Evolutionary conservation across 1,140 invertebrate genomes (phyloP).

Genomic region (Campoletis sonorensis): DNA sequence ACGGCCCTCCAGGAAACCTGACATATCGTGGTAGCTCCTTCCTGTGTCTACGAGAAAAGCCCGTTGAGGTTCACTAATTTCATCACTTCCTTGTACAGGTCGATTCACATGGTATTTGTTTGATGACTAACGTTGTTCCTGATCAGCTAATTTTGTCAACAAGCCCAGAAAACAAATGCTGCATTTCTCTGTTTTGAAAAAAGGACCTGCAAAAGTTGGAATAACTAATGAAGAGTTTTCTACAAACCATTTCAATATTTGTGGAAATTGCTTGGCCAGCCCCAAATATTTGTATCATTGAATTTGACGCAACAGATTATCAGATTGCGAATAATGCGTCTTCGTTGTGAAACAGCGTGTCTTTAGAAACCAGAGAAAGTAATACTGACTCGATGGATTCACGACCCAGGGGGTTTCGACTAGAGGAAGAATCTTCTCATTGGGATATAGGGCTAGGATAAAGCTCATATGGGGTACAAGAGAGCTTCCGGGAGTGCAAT

Average conservation of each 20-base stretch:
- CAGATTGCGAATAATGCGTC: neutral
- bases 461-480: constrained; percentile 24
- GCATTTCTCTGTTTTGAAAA: no score
- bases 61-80: constrained; percentile 26
- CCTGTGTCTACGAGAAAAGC: neutral
- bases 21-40: constrained; percentile 16
- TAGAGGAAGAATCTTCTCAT: constrained; percentile 22
- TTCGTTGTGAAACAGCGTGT: constrained; percentile 37
- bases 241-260: no score
- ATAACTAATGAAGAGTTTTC: no score
- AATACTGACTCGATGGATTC: constrained; percentile 34
- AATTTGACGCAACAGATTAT: neutral
- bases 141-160: neutral
- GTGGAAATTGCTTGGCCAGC: no score
- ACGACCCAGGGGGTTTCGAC: neutral
- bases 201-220: no score
- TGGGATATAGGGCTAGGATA: neutral
- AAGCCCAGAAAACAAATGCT: no score
- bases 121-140: neutral
- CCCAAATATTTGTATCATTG: neutral
- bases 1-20: constrained; percentile 21
- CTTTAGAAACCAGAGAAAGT: constrained; percentile 18
- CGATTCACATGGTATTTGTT: neutral
- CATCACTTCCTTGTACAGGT: neutral
- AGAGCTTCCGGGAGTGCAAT: constrained; percentile 49